Base-by-base conservation (phyloP, 2,888 invertebrate species). In the Tethea ocularis region DNA sequence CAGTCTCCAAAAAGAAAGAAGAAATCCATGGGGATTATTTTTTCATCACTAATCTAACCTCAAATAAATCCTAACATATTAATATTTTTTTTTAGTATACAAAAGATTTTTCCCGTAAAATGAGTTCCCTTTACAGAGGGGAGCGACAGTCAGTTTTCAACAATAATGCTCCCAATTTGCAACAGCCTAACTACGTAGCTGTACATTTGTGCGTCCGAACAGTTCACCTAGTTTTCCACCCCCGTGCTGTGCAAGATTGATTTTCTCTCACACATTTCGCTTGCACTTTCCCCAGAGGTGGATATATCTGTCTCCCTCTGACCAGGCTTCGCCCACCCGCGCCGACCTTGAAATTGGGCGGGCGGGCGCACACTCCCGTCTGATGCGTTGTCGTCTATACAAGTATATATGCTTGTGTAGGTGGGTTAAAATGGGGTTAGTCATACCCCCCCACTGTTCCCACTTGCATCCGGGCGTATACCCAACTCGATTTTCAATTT, bases 151-250 rank as follows among this genome's bases (percentile, higher is more conserved):
- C 46, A 46, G 46, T 46, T 17, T 46, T 46, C 46, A 46, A 46
- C 20, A 46, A 46, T 46, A 46, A 20, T 46, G 46, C 46, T 46
- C 46, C 41, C 46, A 46, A 46, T 46, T 46, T 46, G 46, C 46
- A 46, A 20, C 46, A 46, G 20, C 46, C 46, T 46, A 41, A 2
- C 41, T 20, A 20, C 20, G 17, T 46, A 10, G 46, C 46, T 46
- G 10, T 41, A 41, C 20, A 46, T 46, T 20, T 46, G 82, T 80
- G 82, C 78, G 77, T 78, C 81, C 75, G 78, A 13, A 54, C 20
- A 84, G 82, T 87, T 92, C 91, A 92, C 92, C 92, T 93, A 93
- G 90, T 91, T 92, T 88, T 86, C 84, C 88, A 83, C 83, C 82
- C 83, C 82, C 77, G 84, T 82, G 87, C 87, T 78, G 54, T 93